Evolutionary conservation across 2,888 invertebrate genomes (phyloP).

Genomic region (Galeruca laticollis): DNA sequence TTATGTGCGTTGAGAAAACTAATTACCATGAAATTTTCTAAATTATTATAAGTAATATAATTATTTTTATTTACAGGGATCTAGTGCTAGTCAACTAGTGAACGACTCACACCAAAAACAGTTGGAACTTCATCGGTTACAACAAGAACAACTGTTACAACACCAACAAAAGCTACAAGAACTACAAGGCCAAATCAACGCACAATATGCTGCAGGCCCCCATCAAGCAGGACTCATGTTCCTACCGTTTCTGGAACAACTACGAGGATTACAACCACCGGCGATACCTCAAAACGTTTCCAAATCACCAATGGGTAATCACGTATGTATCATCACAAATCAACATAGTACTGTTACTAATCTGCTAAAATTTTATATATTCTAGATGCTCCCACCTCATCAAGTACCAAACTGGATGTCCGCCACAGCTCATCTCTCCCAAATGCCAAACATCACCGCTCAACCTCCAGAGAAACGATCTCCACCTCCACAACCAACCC

Average conservation of each 20-base stretch:
- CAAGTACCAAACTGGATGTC: constrained; percentile 73
- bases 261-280: constrained; percentile 64
- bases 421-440: constrained; percentile 79
- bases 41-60: background rate
- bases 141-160: constrained; percentile 70
- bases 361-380: constrained; percentile 21
- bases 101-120: constrained; percentile 72
- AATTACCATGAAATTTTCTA: too few species aligned
- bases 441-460: constrained; percentile 71
- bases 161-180: constrained; percentile 73
- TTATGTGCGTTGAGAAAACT: too few species aligned
- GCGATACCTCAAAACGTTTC: constrained; percentile 59
- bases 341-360: background rate
- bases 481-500: constrained; percentile 60
- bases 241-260: constrained; percentile 78
- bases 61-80: constrained; percentile 47
- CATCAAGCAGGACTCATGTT: constrained; percentile 73
- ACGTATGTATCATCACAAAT: constrained; percentile 58
- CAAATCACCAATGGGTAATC: constrained; percentile 62
- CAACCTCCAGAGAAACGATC: constrained; percentile 58
- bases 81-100: constrained; percentile 62
- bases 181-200: constrained; percentile 72
- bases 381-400: constrained; percentile 71
- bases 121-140: constrained; percentile 78
- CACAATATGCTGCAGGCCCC: constrained; percentile 70